A percentile compares a stretch with the other conserved stretches of the same genome.
Evolutionary conservation across 2,888 invertebrate genomes (phyloP).

Genomic region (Sialis fuliginosa): DNA sequence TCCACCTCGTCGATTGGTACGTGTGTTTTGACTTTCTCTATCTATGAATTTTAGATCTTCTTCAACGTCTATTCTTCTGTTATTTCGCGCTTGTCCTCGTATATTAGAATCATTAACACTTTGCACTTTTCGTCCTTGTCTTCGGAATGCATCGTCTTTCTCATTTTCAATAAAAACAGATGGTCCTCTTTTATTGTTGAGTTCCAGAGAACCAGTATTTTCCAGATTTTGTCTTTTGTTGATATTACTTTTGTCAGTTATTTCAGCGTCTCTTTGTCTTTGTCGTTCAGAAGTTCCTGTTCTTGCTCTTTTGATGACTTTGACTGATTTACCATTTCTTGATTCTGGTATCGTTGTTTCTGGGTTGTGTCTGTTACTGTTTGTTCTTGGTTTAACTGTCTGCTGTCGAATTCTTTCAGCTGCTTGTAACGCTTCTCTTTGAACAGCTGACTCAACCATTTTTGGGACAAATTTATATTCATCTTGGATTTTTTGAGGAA

Average conservation of each 20-base stretch:
- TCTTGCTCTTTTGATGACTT: not conserved
- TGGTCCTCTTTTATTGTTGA: not conserved
- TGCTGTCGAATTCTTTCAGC: conserved; percentile 2
- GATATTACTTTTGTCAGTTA: not conserved
- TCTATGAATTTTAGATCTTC: not conserved
- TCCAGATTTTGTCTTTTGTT: conserved; percentile 1
- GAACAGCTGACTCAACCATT: not conserved
- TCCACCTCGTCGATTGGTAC: not conserved
- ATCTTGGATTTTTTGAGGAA: conserved; percentile 17
- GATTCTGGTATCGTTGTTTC: not conserved
- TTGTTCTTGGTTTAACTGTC: not conserved
- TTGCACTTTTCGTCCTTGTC: conserved; percentile 1
- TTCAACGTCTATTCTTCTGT: not conserved
- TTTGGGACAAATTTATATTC: conserved; percentile 3
- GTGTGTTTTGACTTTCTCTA: not conserved
- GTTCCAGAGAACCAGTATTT: not conserved
- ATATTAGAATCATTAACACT: too few relatives aligned
- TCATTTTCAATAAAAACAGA: not conserved
- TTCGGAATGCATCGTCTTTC: not conserved
- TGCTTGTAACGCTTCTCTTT: not conserved
- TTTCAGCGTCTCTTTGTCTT: not conserved
- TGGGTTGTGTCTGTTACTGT: not conserved
- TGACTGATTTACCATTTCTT: not conserved
- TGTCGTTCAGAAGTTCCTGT: not conserved
- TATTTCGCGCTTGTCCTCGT: too few relatives aligned